phyloP scores from a whole-genome alignment of 2,888 invertebrate genomes.

The Apomyelois bistriatella region DNA sequence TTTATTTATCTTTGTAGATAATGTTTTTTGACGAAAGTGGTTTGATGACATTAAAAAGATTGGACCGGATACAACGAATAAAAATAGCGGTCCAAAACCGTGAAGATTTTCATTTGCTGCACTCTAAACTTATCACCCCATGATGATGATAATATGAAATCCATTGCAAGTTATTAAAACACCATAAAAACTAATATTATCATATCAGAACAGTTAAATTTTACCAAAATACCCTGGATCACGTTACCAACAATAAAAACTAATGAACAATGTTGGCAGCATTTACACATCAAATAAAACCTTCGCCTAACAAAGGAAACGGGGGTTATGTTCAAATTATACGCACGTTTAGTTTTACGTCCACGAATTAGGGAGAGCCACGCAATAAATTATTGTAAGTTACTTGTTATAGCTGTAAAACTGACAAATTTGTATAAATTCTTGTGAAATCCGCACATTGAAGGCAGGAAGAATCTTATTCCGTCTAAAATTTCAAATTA shows the following conservation, averaged over 20 bases:
- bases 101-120: too few species aligned
- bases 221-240: neutral
- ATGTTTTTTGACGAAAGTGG: too few species aligned
- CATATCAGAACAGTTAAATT: neutral
- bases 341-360: constrained; percentile 9
- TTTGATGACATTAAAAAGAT: too few species aligned
- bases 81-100: too few species aligned
- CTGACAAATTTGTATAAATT: neutral
- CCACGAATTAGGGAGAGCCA: neutral
- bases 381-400: constrained; percentile 1
- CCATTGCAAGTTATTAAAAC: too few species aligned
- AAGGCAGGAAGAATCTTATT: too few species aligned
- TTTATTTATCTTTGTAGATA: too few species aligned
- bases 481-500: too few species aligned
- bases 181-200: neutral
- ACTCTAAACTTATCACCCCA: too few species aligned
- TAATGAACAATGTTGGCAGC: constrained; percentile 5
- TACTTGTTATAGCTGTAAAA: neutral
- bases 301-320: neutral
- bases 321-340: constrained; percentile 6
- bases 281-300: constrained; percentile 1
- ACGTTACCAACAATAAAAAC: constrained; percentile 3
- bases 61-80: too few species aligned
- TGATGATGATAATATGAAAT: too few species aligned
- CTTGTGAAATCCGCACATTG: too few species aligned